Evolutionary conservation across 2,888 invertebrate genomes (phyloP).

Genomic region (Physocephala rufipes): DNA sequence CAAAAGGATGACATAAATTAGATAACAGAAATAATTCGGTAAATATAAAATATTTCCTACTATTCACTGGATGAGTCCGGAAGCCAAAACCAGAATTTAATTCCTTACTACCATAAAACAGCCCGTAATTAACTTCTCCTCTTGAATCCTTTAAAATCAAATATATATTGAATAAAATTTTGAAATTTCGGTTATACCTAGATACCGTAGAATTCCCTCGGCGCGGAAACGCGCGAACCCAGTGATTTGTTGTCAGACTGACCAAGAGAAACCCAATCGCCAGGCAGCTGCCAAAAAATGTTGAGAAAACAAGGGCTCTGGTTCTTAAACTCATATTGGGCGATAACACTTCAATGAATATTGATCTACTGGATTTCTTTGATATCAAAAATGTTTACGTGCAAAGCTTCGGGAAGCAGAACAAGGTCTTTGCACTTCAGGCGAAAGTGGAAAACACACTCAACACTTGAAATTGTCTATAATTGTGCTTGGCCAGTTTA

Average conservation of each 20-base stretch:
- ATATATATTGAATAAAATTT: not conserved
- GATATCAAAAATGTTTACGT: slow-evolving; percentile 49
- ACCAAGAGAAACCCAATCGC: slow-evolving; percentile 78
- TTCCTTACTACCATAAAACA: slow-evolving; percentile 86
- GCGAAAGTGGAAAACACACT: slow-evolving; percentile 67
- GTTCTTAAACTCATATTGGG: slow-evolving; percentile 72
- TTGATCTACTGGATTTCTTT: no score
- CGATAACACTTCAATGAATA: not conserved
- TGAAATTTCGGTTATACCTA: not conserved
- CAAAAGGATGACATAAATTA: slow-evolving; percentile 13
- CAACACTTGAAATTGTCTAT: slow-evolving; percentile 35
- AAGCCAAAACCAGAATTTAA: slow-evolving; percentile 84
- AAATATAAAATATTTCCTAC: slow-evolving; percentile 64
- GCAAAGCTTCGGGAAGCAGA: slow-evolving; percentile 80
- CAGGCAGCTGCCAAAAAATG: slow-evolving; percentile 78
- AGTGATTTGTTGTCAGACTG: slow-evolving; percentile 80
- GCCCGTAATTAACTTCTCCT: slow-evolving; percentile 83
- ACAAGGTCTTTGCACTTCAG: slow-evolving; percentile 75
- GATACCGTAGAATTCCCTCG: slow-evolving; percentile 65
- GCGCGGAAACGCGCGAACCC: slow-evolving; percentile 77
- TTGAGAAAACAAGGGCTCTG: slow-evolving; percentile 77
- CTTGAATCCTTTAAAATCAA: slow-evolving; percentile 62
- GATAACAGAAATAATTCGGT: slow-evolving; percentile 48
- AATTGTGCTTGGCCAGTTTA: not conserved
- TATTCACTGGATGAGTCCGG: slow-evolving; percentile 78